Evolutionary conservation across 2,113 vertebrate genomes (phyloP).

Genomic region (Cottus gobio): DNA sequence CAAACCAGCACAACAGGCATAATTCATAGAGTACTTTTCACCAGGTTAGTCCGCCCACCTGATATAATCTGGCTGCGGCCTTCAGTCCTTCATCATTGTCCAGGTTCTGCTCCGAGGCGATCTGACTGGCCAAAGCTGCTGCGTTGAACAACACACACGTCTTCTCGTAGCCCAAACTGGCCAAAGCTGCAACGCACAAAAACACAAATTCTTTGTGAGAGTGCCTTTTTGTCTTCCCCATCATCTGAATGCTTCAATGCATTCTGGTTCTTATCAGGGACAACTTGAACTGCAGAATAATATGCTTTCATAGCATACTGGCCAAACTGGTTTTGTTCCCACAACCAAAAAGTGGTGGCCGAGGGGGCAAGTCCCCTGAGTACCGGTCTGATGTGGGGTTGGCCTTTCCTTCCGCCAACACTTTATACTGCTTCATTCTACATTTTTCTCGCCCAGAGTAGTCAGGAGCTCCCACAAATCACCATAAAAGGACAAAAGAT

Average conservation of each 20-base stretch:
- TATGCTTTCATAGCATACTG: not conserved
- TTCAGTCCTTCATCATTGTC: slow-evolving; percentile 97
- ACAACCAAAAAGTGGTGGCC: not conserved
- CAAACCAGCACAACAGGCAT: not conserved
- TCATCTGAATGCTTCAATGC: not conserved
- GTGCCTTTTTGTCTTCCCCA: not conserved
- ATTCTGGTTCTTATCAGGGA: not conserved
- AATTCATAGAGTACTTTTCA: not conserved
- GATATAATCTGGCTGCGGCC: slow-evolving; percentile 94
- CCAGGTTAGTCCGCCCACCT: slow-evolving; percentile 80
- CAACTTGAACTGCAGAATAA: not conserved
- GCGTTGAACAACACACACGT: slow-evolving; percentile 97
- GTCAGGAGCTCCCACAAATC: slow-evolving; percentile 36
- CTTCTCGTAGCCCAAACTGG: slow-evolving; percentile 98
- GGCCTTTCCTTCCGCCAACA: slow-evolving; percentile 2
- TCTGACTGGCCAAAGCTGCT: slow-evolving; percentile 96
- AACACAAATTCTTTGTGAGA: not conserved
- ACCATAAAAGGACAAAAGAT: slow-evolving; percentile 33
- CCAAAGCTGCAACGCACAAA: slow-evolving; percentile 86
- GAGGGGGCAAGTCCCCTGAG: not conserved
- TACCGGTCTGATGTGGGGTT: not conserved
- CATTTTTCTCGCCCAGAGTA: slow-evolving; percentile 9
- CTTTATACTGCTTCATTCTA: slow-evolving; percentile 26
- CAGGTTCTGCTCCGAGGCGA: slow-evolving; percentile 96
- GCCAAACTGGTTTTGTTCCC: not conserved